Percentiles rank a stretch among this genome's conserved stretches.
These are phyloP conservation scores for Tetrapedia diversipes DNA, from an alignment of 2,888 invertebrate genomes.

Conservation along the genomic window DNA sequence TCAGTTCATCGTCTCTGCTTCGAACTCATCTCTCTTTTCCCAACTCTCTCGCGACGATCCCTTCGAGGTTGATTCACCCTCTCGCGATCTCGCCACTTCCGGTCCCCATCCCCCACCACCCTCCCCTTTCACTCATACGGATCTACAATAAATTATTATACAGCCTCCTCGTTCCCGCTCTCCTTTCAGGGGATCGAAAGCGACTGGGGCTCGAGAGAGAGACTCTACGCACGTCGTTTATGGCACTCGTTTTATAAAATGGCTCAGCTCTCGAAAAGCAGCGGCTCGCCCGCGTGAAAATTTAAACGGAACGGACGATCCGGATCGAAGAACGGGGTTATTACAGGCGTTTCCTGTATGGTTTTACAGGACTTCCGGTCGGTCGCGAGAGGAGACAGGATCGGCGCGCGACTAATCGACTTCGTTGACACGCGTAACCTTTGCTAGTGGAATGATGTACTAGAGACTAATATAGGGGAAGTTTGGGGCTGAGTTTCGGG, in stretches of 20 bases:
- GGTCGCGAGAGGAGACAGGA: slow-evolving; percentile 24
- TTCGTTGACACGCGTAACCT: slow-evolving; percentile 33
- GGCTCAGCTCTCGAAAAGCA: slow-evolving; percentile 74
- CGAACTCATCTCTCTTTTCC: slow-evolving; percentile 3
- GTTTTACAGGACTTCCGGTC: background rate
- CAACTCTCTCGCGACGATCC: slow-evolving; percentile 41
- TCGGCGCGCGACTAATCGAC: slow-evolving; percentile 32
- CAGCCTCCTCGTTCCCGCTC: slow-evolving; percentile 49
- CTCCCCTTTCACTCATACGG: slow-evolving; percentile 7
- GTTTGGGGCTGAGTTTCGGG: slow-evolving; percentile 1
- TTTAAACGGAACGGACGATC: too few species aligned
- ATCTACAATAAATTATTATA: slow-evolving; percentile 76
- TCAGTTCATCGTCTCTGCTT: slow-evolving; percentile 56
- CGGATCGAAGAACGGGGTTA: too few species aligned
- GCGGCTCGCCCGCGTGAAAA: too few species aligned
- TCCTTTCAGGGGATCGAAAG: background rate
- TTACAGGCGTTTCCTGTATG: too few species aligned
- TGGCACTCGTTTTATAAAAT: slow-evolving; percentile 81
- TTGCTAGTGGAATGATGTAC: slow-evolving; percentile 27
- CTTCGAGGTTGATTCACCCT: slow-evolving; percentile 41
- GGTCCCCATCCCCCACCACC: slow-evolving; percentile 4
- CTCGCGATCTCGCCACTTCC: slow-evolving; percentile 12
- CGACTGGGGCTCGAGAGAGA: slow-evolving; percentile 21
- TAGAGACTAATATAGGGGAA: slow-evolving; percentile 25
- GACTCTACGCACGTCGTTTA: slow-evolving; percentile 69